A percentile compares a stretch with the other conserved stretches of the same genome.
Evolutionary conservation across 2,113 vertebrate genomes (phyloP).

Genomic region (Amphilophus citrinellus): DNA sequence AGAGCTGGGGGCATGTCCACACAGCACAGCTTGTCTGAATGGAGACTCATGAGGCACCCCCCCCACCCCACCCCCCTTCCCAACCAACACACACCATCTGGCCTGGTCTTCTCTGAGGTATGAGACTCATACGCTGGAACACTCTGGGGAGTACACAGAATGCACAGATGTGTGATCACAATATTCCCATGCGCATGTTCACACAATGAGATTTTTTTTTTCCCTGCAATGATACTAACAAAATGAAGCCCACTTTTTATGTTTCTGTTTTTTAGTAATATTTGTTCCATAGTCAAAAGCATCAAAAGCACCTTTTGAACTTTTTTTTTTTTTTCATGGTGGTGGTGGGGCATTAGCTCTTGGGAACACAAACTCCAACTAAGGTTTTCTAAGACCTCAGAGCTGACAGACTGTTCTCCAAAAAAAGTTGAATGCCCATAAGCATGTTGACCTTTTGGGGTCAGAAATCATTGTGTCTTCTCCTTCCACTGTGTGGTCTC

Average conservation of each 20-base stretch:
- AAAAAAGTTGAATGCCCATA: constrained; percentile 69
- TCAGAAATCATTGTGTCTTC: constrained; percentile 81
- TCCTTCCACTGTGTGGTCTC: constrained; percentile 79
- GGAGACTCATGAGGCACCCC: constrained; percentile 64
- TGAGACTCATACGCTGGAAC: constrained; percentile 53
- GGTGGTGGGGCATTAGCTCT: background rate
- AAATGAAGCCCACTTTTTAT: background rate
- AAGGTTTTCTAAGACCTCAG: constrained; percentile 9
- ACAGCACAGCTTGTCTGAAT: constrained; percentile 75
- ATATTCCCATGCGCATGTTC: constrained; percentile 67
- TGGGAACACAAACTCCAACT: background rate
- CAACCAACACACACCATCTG: constrained; percentile 71
- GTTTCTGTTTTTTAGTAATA: background rate
- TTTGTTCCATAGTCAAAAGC: background rate
- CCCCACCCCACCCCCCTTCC: background rate
- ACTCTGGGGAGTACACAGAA: constrained; percentile 19
- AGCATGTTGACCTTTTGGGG: constrained; percentile 79
- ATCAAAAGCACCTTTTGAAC: background rate
- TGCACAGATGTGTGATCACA: constrained; percentile 77
- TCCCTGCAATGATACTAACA: background rate
- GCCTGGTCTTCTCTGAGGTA: constrained; percentile 50
- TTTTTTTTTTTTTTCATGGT: background rate
- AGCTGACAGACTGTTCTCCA: constrained; percentile 61
- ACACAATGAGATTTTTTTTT: background rate
- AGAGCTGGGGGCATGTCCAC: constrained; percentile 58